Evolutionary conservation across 2,113 vertebrate species (phyloP).

Genomic region (Corvus cornix): DNA sequence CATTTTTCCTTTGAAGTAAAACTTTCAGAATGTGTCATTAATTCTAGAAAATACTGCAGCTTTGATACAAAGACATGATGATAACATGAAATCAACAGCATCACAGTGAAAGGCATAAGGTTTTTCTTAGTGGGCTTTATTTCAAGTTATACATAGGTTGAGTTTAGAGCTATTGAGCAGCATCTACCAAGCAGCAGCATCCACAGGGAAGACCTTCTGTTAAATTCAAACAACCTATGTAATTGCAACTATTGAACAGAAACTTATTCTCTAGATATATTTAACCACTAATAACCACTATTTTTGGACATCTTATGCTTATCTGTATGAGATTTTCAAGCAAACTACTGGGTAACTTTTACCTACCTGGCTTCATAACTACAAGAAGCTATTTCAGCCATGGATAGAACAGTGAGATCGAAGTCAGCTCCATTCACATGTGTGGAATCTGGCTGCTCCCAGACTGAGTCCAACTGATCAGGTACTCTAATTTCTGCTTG

Average conservation of each 20-base stretch:
- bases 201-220: not conserved
- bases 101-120: not conserved
- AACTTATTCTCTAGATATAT: not conserved
- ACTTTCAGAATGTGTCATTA: not conserved
- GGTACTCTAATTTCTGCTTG: slow-evolving; percentile 64
- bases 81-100: not conserved
- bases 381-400: slow-evolving; percentile 98
- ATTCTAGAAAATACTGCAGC: not conserved
- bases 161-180: not conserved
- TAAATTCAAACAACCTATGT: not conserved
- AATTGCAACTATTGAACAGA: not conserved
- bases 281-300: not conserved
- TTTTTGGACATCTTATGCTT: not conserved
- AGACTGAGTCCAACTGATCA: slow-evolving; percentile 73
- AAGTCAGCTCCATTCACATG: slow-evolving; percentile 76
- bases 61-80: not conserved
- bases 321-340: not conserved
- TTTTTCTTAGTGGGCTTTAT: not conserved
- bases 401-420: slow-evolving; percentile 80
- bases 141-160: not conserved
- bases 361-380: slow-evolving; percentile 96
- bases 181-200: not conserved
- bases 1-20: not conserved
- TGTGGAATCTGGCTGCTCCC: slow-evolving; percentile 72
- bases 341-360: not conserved